Evolutionary conservation across 2,888 invertebrate genomes (phyloP).

Genomic region (Tenthredo livida): DNA sequence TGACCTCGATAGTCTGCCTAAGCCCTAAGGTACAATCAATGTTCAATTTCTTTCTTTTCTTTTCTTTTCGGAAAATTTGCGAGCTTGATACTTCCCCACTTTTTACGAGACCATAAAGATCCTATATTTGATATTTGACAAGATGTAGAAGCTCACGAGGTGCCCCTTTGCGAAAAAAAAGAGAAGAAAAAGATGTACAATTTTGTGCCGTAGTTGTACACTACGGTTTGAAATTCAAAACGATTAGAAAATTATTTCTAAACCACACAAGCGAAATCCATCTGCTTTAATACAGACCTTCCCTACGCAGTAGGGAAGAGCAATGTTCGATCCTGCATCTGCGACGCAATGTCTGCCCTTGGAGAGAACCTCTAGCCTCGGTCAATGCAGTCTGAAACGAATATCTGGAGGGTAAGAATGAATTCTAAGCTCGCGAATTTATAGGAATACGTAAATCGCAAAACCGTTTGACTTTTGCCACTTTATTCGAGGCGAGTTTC

Average conservation of each 20-base stretch:
- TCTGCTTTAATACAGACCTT: background rate
- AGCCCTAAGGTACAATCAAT: background rate
- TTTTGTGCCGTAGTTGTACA: too few relatives aligned
- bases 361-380: slow-evolving; percentile 2
- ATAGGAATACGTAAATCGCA: background rate
- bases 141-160: background rate
- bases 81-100: background rate
- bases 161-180: background rate
- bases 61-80: background rate
- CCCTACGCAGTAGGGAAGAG: background rate
- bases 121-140: background rate
- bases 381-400: background rate
- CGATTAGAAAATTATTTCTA: too few relatives aligned
- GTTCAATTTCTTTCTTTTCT: background rate
- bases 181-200: too few relatives aligned
- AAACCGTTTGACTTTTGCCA: background rate
- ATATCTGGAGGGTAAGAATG: background rate
- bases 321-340: slow-evolving; percentile 6
- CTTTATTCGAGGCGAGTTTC: background rate
- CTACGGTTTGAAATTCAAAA: too few relatives aligned
- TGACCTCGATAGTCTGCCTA: slow-evolving; percentile 35
- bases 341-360: slow-evolving; percentile 33
- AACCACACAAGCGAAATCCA: background rate
- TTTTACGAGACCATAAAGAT: background rate
- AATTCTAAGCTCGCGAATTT: background rate